Evolutionary conservation across 2,113 vertebrate species (phyloP).

Genomic region (Solenodon paradoxus): DNA sequence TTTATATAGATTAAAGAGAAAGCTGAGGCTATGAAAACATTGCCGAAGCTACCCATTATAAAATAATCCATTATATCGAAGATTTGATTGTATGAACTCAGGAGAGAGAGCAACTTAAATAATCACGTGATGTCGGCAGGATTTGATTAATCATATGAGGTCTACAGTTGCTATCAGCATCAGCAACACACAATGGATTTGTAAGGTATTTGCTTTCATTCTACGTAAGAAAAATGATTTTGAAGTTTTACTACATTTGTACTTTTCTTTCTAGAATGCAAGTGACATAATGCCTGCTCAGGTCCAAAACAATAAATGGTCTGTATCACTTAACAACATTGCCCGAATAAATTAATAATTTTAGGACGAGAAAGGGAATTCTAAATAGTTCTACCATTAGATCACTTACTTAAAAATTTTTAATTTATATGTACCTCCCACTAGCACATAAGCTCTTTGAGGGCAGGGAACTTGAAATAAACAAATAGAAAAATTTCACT

Average conservation of each 20-base stretch:
- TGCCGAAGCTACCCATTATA: background rate
- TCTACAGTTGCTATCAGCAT: background rate
- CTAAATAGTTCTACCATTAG: background rate
- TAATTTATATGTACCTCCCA: background rate
- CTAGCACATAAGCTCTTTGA: background rate
- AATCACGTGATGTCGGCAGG: background rate
- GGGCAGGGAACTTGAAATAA: conserved; percentile 25
- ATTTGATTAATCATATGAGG: background rate
- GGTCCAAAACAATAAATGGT: background rate
- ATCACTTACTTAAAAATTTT: conserved; percentile 35
- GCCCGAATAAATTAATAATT: background rate
- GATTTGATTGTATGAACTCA: background rate
- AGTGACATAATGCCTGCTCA: background rate
- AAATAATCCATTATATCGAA: background rate
- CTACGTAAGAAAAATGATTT: background rate
- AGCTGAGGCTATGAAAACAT: background rate
- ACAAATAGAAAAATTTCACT: conserved; percentile 9
- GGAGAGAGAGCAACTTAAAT: background rate
- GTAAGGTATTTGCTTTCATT: background rate
- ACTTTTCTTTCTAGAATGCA: background rate
- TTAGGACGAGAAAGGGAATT: background rate
- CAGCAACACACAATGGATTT: background rate
- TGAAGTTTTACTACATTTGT: background rate
- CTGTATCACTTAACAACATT: background rate
- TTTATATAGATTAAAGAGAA: background rate